Percentiles rank a stretch among this genome's conserved stretches.
phyloP scores from a whole-genome alignment of 1,140 invertebrate species.

The Akabosia matsudoensis region DNA sequence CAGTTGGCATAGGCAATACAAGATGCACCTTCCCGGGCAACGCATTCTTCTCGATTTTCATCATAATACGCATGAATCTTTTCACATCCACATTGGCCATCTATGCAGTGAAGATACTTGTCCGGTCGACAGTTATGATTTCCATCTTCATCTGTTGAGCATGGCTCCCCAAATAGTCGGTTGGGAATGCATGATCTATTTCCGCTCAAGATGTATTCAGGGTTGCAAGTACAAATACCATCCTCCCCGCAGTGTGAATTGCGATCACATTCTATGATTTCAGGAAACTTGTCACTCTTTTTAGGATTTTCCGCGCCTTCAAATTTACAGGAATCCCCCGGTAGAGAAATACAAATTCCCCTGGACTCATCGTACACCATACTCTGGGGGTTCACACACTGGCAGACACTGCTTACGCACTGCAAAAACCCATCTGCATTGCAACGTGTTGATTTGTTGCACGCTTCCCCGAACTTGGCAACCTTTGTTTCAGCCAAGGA shows the following conservation, averaged over 20 bases:
- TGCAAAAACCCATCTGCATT: background rate
- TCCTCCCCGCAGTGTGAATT: background rate
- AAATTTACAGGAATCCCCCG: background rate
- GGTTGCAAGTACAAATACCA: background rate
- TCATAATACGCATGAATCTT: background rate
- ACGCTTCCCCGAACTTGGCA: background rate
- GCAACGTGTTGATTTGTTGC: background rate
- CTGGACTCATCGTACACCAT: background rate
- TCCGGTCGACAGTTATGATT: conserved; percentile 11
- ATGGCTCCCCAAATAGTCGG: background rate
- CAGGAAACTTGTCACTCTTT: conserved; percentile 1
- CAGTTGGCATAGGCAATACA: conserved; percentile 1
- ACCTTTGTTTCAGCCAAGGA: background rate
- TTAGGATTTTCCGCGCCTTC: background rate
- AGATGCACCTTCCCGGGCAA: background rate
- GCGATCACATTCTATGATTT: background rate
- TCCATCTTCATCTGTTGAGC: background rate
- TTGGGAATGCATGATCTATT: conserved; percentile 11
- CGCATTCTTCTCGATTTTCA: background rate
- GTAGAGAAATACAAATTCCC: background rate
- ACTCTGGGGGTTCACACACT: background rate
- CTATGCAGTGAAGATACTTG: background rate
- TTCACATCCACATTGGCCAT: background rate
- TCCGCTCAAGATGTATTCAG: background rate
- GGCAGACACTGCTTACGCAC: conserved; percentile 1